These are phyloP conservation scores for Perca fluviatilis DNA, from an alignment of 2,113 vertebrate genomes.

Conservation along the genomic window DNA sequence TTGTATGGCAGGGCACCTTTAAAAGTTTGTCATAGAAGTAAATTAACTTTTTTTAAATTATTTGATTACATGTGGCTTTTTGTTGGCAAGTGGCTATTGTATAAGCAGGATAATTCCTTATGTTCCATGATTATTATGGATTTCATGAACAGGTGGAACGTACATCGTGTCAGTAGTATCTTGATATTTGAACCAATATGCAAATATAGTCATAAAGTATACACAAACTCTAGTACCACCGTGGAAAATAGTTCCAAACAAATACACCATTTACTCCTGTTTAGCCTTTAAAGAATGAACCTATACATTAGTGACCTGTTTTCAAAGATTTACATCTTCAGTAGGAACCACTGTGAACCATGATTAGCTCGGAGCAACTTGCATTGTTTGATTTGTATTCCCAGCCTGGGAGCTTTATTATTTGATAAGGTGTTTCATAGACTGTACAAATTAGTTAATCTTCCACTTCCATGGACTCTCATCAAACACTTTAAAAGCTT, in stretches of 20 bases:
- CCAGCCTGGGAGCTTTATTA: conserved; percentile 46
- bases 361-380: conserved; percentile 5
- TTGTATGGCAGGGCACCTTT: too few species aligned
- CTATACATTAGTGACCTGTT: background rate
- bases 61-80: too few species aligned
- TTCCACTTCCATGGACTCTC: conserved; percentile 22
- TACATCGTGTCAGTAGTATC: too few species aligned
- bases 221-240: background rate
- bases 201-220: background rate
- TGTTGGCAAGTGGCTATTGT: too few species aligned
- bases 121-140: too few species aligned
- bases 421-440: conserved; percentile 56
- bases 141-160: too few species aligned
- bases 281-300: background rate
- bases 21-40: too few species aligned
- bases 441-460: conserved; percentile 49
- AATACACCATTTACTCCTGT: background rate
- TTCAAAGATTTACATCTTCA: background rate
- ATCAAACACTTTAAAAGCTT: conserved; percentile 48
- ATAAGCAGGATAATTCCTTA: too few species aligned
- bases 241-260: background rate
- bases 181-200: too few species aligned
- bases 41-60: too few species aligned
- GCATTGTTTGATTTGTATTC: conserved; percentile 41
- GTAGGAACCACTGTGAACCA: conserved; percentile 1